phyloP scores from a whole-genome alignment of 2,113 vertebrate genomes.

The Odontesthes bonariensis region DNA sequence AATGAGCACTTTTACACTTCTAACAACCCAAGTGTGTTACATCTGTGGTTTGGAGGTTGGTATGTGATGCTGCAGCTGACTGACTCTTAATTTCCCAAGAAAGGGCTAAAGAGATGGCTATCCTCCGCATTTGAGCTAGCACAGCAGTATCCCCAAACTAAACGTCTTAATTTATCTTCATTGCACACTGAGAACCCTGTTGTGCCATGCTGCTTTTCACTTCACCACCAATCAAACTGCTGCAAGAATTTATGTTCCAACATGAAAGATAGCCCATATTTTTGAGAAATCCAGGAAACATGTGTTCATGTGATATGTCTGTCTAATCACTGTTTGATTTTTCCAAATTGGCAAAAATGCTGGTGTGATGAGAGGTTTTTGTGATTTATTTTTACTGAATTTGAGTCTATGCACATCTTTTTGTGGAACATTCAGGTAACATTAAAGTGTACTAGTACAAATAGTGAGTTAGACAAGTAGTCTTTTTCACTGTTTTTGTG shows the following conservation, averaged over 20 bases:
- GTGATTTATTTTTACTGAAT: slow-evolving; percentile 3
- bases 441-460: too few species aligned
- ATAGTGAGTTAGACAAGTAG: too few species aligned
- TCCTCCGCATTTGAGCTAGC: slow-evolving; percentile 63
- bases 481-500: too few species aligned
- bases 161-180: slow-evolving; percentile 81
- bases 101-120: slow-evolving; percentile 65
- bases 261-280: slow-evolving; percentile 1
- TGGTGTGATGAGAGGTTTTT: neutral
- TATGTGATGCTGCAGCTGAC: slow-evolving; percentile 64
- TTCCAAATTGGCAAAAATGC: neutral
- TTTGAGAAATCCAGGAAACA: slow-evolving; percentile 11
- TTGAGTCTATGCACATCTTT: slow-evolving; percentile 3
- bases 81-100: slow-evolving; percentile 68
- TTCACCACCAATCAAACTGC: slow-evolving; percentile 31
- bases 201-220: slow-evolving; percentile 60
- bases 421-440: too few species aligned
- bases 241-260: slow-evolving; percentile 35
- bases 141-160: slow-evolving; percentile 59
- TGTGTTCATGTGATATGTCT: neutral
- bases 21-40: slow-evolving; percentile 55
- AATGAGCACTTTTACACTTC: slow-evolving; percentile 56
- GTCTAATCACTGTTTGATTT: neutral
- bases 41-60: slow-evolving; percentile 67
- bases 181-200: slow-evolving; percentile 65